Evolutionary conservation across 2,797 vertebrate genomes (phyloP).

Genomic region (Muraenolepis orangiensis): DNA sequence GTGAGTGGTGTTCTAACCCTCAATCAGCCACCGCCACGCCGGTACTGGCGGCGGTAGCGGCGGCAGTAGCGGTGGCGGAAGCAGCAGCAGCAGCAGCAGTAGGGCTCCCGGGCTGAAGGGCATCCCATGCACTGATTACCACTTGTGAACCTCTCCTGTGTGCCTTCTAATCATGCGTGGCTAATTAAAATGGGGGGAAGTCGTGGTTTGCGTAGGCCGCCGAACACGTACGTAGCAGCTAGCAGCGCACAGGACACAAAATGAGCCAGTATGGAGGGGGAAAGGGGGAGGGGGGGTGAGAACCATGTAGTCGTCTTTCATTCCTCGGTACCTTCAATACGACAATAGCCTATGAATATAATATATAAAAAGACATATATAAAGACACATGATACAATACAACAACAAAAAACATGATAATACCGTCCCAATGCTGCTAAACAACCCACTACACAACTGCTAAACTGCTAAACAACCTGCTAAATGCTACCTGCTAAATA

Average conservation of each 20-base stretch:
- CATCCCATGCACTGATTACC: constrained; percentile 43
- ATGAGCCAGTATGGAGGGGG: constrained; percentile 20
- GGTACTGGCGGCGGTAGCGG: constrained; percentile 25
- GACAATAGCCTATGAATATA: too few species aligned
- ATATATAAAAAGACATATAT: too few species aligned
- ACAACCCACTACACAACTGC: too few species aligned
- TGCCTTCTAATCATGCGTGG: constrained; percentile 30
- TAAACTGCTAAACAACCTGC: too few species aligned
- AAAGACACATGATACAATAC: too few species aligned
- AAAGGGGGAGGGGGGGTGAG: too few species aligned
- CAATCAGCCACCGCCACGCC: constrained; percentile 20
- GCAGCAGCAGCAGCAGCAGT: constrained; percentile 27
- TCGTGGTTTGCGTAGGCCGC: neutral
- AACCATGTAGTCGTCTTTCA: neutral
- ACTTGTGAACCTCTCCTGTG: constrained; percentile 34
- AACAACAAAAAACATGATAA: too few species aligned
- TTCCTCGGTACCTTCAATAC: too few species aligned
- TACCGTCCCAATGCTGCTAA: too few species aligned
- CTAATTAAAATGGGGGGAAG: constrained; percentile 33
- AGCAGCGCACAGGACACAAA: constrained; percentile 26
- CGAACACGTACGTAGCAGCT: neutral
- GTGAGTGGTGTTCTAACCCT: constrained; percentile 17
- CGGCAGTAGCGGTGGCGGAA: too few species aligned
- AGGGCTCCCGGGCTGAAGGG: constrained; percentile 34
- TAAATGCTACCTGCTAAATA: too few species aligned